Evolutionary conservation across 2,888 invertebrate genomes (phyloP).

Genomic region (Therioaphis trifolii): DNA sequence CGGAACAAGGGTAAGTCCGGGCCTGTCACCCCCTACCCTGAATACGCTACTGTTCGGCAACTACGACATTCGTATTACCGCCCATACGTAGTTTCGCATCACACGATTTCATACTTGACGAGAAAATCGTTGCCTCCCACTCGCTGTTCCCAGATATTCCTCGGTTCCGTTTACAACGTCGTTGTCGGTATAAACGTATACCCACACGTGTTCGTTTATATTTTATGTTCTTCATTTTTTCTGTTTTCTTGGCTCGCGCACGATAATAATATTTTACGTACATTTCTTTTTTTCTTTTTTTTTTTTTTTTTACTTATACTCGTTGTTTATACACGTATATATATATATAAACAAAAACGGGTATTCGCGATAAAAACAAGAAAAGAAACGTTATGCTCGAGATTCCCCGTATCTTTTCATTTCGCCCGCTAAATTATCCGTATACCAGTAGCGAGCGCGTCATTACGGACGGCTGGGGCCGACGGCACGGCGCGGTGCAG

Average conservation of each 20-base stretch:
- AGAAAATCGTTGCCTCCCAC: too few relatives aligned
- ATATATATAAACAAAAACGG: conserved; percentile 11
- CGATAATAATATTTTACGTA: background rate
- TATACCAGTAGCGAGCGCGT: conserved; percentile 21
- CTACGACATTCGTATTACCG: background rate
- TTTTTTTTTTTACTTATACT: too few relatives aligned
- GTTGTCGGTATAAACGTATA: background rate
- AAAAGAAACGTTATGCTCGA: conserved; percentile 38
- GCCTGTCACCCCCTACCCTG: too few relatives aligned
- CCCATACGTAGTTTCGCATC: background rate
- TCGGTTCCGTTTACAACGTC: background rate
- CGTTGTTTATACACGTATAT: background rate
- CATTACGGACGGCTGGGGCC: background rate
- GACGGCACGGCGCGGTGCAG: conserved; percentile 1
- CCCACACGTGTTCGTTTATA: too few relatives aligned
- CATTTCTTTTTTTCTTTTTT: background rate
- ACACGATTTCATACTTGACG: background rate
- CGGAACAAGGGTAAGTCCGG: too few relatives aligned
- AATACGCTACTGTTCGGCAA: too few relatives aligned
- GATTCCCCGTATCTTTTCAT: conserved; percentile 33
- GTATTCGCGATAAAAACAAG: conserved; percentile 28
- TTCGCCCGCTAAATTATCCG: conserved; percentile 42
- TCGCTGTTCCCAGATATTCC: background rate
- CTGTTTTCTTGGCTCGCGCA: too few relatives aligned
- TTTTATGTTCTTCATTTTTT: too few relatives aligned